These are phyloP conservation scores for Prostheceraeus crozeri DNA, from an alignment of 2,888 invertebrate genomes.

Conservation along the genomic window DNA sequence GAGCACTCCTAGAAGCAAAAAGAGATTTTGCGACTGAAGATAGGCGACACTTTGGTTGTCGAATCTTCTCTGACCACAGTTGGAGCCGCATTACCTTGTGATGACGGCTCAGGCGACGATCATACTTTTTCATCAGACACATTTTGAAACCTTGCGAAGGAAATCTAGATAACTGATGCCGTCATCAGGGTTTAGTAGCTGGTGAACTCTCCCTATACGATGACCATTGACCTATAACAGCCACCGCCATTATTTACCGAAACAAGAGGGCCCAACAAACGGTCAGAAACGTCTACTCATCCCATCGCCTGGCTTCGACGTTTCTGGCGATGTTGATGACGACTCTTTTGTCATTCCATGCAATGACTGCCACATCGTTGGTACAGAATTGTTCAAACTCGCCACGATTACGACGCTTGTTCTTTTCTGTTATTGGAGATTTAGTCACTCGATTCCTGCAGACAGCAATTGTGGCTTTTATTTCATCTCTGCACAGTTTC, in stretches of 20 bases:
- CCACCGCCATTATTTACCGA: conserved; percentile 15
- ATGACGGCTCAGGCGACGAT: no score
- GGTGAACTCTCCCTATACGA: background rate
- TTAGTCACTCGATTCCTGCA: background rate
- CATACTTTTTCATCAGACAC: no score
- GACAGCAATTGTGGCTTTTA: background rate
- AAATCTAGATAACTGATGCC: conserved; percentile 3
- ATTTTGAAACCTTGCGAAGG: no score
- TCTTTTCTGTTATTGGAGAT: conserved; percentile 6
- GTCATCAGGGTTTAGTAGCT: background rate
- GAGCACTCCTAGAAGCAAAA: no score
- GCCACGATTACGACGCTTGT: conserved; percentile 12
- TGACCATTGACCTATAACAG: background rate
- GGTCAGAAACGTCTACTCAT: no score
- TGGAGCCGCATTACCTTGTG: no score
- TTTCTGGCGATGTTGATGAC: conserved; percentile 21
- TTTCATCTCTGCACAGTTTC: conserved; percentile 3
- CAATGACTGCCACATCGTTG: conserved; percentile 23
- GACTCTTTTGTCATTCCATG: conserved; percentile 23
- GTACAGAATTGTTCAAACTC: conserved; percentile 24
- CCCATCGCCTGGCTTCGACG: no score
- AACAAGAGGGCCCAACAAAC: conserved; percentile 9
- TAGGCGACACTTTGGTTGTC: no score
- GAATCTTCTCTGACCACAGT: no score
- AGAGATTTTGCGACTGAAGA: no score